Conservation (phyloP, 2,888 invertebrate genomes). For the Pristionchus arcanus region DNA sequence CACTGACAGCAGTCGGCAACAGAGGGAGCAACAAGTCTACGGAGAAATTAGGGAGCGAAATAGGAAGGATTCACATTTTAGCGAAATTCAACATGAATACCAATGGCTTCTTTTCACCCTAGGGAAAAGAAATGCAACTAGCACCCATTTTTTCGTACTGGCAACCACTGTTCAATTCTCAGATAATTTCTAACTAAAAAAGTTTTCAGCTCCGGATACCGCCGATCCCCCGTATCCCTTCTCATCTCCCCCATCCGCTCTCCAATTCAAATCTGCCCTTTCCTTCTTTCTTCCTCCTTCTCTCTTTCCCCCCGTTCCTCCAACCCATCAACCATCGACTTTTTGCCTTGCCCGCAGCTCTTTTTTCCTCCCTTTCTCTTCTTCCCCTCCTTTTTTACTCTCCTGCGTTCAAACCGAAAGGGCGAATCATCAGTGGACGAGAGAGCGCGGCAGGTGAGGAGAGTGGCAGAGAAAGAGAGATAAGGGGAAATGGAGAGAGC, state of each 20-base stretch:
- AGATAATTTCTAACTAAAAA: no score
- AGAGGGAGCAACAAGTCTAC: not conserved
- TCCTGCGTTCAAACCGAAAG: conserved; percentile 45
- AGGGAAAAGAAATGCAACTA: no score
- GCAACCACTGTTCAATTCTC: no score
- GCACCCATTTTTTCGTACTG: no score
- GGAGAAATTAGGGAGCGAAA: no score
- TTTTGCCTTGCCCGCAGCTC: not conserved
- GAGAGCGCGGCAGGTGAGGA: conserved; percentile 9
- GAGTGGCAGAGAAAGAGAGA: conserved; percentile 34
- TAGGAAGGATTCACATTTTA: no score
- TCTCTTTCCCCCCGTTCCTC: conserved; percentile 15
- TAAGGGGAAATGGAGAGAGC: not conserved
- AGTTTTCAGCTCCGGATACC: not conserved
- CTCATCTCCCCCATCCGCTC: conserved; percentile 12
- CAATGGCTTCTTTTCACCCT: no score
- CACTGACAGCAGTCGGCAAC: conserved; percentile 32
- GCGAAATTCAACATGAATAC: no score
- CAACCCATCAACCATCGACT: conserved; percentile 17
- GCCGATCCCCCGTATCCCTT: not conserved
- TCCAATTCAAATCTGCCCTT: conserved; percentile 40
- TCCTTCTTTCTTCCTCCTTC: not conserved
- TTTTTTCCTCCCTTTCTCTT: conserved; percentile 7
- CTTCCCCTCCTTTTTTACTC: not conserved
- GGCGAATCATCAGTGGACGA: conserved; percentile 22